A percentile compares a stretch with the other conserved stretches of the same genome.
Evolutionary conservation across 2,797 vertebrate species (phyloP).

Genomic region (Okamejei kenojei): DNA sequence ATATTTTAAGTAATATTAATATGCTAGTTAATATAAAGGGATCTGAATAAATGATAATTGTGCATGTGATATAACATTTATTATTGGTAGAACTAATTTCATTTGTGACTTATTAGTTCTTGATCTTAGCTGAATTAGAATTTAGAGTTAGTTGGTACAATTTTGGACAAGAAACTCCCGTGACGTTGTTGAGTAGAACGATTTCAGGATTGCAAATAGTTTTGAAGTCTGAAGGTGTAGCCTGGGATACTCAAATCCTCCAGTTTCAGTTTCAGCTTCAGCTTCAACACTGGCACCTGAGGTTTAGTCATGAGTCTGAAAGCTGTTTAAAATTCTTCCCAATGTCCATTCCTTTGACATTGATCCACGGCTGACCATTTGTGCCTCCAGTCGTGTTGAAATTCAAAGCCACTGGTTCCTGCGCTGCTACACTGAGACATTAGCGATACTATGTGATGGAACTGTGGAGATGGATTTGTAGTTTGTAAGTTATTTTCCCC

Average conservation of each 20-base stretch:
- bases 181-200: background rate
- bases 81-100: background rate
- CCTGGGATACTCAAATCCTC: background rate
- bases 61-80: background rate
- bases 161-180: background rate
- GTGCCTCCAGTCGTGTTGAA: background rate
- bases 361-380: too few species aligned
- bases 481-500: background rate
- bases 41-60: background rate
- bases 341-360: background rate
- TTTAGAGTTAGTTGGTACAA: background rate
- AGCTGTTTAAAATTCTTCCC: background rate
- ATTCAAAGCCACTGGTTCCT: background rate
- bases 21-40: background rate
- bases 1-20: background rate
- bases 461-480: background rate
- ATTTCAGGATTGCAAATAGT: background rate
- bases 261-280: background rate
- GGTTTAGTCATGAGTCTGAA: background rate
- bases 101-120: background rate
- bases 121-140: background rate
- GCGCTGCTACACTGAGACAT: background rate
- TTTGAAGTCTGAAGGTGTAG: background rate
- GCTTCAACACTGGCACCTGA: background rate
- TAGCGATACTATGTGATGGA: too few species aligned